Evolutionary conservation across 2,888 invertebrate species (phyloP), one percentile per base, ranked within the genome.

Genomic region (Hemaris fuciformis): DNA sequence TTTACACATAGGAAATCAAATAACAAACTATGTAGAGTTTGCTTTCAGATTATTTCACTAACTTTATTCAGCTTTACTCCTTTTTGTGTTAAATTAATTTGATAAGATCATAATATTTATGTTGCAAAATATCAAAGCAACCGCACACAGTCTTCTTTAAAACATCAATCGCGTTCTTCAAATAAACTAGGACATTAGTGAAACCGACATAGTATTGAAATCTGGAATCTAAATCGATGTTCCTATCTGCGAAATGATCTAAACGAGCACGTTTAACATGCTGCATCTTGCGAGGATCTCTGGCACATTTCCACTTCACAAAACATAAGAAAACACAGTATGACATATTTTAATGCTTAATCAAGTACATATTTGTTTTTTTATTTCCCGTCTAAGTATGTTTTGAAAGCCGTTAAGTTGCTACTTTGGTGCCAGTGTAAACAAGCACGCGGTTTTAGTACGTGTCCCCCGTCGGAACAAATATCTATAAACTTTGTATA

Each of bases 271-370:
- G 72, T 70, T 72, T 75, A 72, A 72, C 70, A 59, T 23, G 15
- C 60, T 58, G 68, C 71, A 71, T 66, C 62, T 45, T 10, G 34
- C 58, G 64, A 72, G 75, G 73, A 83, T 85, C 81, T 85, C 70
- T 83, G 86, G 83, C 87, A 78, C 76, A 77, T 77, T 76, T 82
- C 82, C 80, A 80, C 67, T 62, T 46, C 56, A 59, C 61, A 60
- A 68, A n/a, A 48, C 48, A 66, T 59, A 59, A 0, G 0, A 53
- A 18, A 31, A 18, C 10, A 20, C 27, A 53, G 27, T 53, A 53
- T 8, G 27, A 27, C 10, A 53, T 31, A 53, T 3, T 6, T n/a
- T 23, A 25, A 23, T 27, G 15, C 27, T 25, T 27, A 48, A 48
- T 48, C 25, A 15, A 15, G 20, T 43, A 20, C 10, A 1, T 20